Evolutionary conservation across 1,140 invertebrate species (phyloP).

Genomic region (Arctopsyche grandis): DNA sequence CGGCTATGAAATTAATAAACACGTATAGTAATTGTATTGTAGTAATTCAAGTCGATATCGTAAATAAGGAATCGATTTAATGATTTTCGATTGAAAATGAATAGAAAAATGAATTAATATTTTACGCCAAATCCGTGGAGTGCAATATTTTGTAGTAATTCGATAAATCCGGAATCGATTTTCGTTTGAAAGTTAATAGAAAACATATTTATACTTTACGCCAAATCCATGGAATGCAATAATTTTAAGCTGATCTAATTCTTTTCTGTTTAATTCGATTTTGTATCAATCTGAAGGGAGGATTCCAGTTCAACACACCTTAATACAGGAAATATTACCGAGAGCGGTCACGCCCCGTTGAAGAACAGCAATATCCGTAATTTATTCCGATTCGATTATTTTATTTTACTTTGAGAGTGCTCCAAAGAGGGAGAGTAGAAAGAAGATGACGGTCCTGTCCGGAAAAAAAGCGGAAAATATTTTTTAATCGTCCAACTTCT

Average conservation of each 20-base stretch:
- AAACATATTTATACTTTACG: neutral
- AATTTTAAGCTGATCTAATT: neutral
- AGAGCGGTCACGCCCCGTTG: conserved; percentile 28
- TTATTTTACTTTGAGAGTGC: conserved; percentile 41
- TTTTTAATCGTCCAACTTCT: conserved; percentile 22
- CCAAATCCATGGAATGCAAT: neutral
- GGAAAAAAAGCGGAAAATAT: conserved; percentile 7
- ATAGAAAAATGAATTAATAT: too few relatives aligned
- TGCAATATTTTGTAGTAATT: too few relatives aligned
- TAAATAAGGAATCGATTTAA: too few relatives aligned
- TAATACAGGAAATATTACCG: conserved; percentile 38
- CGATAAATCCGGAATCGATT: too few relatives aligned
- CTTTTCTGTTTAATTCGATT: too few relatives aligned
- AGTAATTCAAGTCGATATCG: too few relatives aligned
- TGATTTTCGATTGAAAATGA: too few relatives aligned
- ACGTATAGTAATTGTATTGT: too few relatives aligned
- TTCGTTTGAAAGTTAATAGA: too few relatives aligned
- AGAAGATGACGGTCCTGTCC: neutral
- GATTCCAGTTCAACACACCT: conserved; percentile 1
- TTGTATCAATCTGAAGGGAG: conserved; percentile 7
- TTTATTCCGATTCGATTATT: conserved; percentile 50
- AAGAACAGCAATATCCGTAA: conserved; percentile 46
- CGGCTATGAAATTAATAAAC: too few relatives aligned
- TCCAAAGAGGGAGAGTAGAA: conserved; percentile 1
- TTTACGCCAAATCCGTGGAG: too few relatives aligned